Evolutionary conservation across 2,888 invertebrate species (phyloP), one percentile per base, ranked within the genome.

Genomic region (Netelia melanura): DNA sequence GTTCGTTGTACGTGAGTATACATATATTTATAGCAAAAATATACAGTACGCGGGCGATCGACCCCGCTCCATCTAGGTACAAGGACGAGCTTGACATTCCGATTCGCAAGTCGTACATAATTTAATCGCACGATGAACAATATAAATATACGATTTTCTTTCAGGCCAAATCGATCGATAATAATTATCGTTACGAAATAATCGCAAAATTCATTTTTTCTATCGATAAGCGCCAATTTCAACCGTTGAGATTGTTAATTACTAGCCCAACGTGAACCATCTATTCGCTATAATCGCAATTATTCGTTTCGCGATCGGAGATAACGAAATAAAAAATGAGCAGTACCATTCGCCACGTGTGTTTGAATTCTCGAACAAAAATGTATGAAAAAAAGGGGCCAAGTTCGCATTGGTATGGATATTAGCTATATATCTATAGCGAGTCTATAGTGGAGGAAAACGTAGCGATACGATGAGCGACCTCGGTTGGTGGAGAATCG

Each of bases 401-500:
- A 58, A 58, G 58, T 58, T 58, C 6, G 58, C 58, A 17, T 21
- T 58, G 17, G 9, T 58, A 17, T 23, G 21, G 48, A 48, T 14
- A 8, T 58, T 56, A 56, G 17, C 56, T 9, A 58, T 58, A 9
- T 56, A 21, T 43, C 5, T 23, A 65, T 56, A 44, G 14, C 1
- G 21, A 9, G 21, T 21, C 9, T 9, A 58, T 58, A 58, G 21
- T 21, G 58, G 8, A 58, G 17, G 17, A 17, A 68, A 54, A 65
- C 21, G 44, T 9, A 67, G 17, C 5, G 56, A 76, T 43, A 65
- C 21, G 75, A 75, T 23, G 68, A 74, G 30, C 64, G 44, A 70
- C 61, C 68, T 65, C 71, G 58, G 43, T 17, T 56, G 58, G 43
- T 56, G 65, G 3, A 67, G 44, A 72, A 76, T 62, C 80, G 71